phyloP scores from a whole-genome alignment of 64 coral and sea anemone species.

The Anthopleura sola region DNA sequence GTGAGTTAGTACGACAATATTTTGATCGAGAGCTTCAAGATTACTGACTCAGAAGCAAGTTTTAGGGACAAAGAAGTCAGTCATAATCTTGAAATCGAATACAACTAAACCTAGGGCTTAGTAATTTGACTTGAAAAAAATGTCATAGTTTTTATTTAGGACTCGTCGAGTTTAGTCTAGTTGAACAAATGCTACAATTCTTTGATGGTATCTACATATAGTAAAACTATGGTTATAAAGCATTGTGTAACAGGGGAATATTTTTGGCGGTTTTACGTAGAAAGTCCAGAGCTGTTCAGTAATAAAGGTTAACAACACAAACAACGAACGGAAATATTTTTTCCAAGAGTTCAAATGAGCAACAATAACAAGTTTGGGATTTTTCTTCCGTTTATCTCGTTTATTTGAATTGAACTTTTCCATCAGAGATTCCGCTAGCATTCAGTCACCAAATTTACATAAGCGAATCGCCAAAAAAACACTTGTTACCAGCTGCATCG shows the following conservation, averaged over 20 bases:
- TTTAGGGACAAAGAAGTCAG: slow-evolving; percentile 4
- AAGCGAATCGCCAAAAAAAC: slow-evolving; percentile 50
- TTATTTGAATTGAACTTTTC: slow-evolving; percentile 67
- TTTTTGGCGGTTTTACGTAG: neutral
- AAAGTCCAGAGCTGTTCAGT: neutral
- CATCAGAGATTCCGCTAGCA: slow-evolving; percentile 68
- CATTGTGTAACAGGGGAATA: neutral
- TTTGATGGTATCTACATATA: neutral
- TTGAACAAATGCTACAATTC: neutral
- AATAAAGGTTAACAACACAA: neutral
- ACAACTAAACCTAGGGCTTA: neutral
- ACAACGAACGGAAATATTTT: neutral
- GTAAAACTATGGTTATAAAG: neutral
- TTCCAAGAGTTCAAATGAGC: slow-evolving; percentile 87
- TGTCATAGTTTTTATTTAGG: neutral
- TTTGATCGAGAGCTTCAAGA: neutral
- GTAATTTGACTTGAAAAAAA: neutral
- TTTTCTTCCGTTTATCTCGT: slow-evolving; percentile 61
- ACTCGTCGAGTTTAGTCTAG: neutral
- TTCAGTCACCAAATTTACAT: slow-evolving; percentile 71
- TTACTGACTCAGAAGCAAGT: slow-evolving; percentile 9
- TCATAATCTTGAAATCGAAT: neutral
- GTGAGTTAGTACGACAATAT: neutral
- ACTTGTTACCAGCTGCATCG: slow-evolving; percentile 41
- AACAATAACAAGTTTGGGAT: slow-evolving; percentile 56